Percentiles rank a stretch among this genome's conserved stretches.
Evolutionary conservation across 30 jellyfish, hydroid and myxozoan species (phyloP).

Genomic region (Aurelia sp.): DNA sequence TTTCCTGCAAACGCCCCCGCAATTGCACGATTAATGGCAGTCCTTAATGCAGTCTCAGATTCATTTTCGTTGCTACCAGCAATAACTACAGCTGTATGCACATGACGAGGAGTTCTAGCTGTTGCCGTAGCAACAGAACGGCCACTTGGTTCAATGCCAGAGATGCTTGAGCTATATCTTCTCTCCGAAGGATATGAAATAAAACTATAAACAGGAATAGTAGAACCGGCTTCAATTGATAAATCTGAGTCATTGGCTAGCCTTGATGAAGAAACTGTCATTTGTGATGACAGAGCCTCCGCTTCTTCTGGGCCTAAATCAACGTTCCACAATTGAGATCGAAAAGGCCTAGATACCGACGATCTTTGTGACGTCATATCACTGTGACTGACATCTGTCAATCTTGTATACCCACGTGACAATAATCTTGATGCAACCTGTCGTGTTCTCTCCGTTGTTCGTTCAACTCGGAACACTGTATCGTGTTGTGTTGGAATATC

Average conservation of each 20-base stretch:
- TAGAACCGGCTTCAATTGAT: constrained; percentile 47
- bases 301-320: constrained; percentile 53
- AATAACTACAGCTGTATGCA: constrained; percentile 88
- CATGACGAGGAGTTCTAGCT: constrained; percentile 85
- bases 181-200: constrained; percentile 45
- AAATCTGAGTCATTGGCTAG: constrained; percentile 4
- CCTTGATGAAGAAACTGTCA: constrained; percentile 6
- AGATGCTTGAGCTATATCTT: constrained; percentile 39
- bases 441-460: too few relatives aligned
- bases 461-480: too few relatives aligned
- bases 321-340: constrained; percentile 76
- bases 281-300: constrained; percentile 34
- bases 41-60: constrained; percentile 64
- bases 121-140: constrained; percentile 92
- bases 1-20: constrained; percentile 97
- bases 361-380: neutral
- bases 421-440: too few relatives aligned
- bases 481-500: too few relatives aligned
- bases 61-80: constrained; percentile 59
- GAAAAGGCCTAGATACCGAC: constrained; percentile 30
- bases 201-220: constrained; percentile 66
- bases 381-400: neutral
- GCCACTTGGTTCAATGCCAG: constrained; percentile 27
- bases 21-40: constrained; percentile 92
- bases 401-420: too few relatives aligned